phyloP scores from a whole-genome alignment of 2,888 invertebrate genomes.

The Tipula helvola region DNA sequence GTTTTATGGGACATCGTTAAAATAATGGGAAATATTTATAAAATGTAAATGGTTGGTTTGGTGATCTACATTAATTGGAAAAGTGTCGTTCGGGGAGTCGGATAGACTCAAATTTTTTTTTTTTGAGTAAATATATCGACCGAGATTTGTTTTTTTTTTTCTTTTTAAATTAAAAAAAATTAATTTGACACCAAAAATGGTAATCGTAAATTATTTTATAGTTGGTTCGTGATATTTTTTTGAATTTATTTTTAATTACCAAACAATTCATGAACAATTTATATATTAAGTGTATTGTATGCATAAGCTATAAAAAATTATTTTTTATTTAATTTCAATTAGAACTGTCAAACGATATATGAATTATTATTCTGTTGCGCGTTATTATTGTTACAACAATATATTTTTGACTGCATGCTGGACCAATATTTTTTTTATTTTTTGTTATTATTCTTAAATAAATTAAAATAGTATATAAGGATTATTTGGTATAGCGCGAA shows the following conservation, averaged over 20 bases:
- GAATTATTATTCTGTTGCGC: too few species aligned
- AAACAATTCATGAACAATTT: neutral
- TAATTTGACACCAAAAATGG: neutral
- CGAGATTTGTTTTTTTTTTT: neutral
- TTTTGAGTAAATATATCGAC: neutral
- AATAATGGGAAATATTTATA: too few species aligned
- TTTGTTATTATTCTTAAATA: neutral
- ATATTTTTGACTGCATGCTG: neutral
- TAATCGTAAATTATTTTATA: neutral
- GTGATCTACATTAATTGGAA: too few species aligned
- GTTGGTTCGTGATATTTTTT: neutral
- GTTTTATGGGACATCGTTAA: too few species aligned
- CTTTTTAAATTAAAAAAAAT: neutral
- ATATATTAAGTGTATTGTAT: neutral
- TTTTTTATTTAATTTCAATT: neutral
- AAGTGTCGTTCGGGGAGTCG: too few species aligned
- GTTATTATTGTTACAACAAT: neutral
- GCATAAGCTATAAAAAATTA: neutral
- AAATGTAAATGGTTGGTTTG: too few species aligned
- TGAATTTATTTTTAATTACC: neutral
- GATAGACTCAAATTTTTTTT: too few species aligned
- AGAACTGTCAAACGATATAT: neutral
- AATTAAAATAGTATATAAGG: neutral
- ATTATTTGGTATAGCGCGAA: neutral
- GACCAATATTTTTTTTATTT: neutral